Evolutionary conservation across 2,797 vertebrate genomes (phyloP).

Genomic region (Rhadinocentrus ornatus): DNA sequence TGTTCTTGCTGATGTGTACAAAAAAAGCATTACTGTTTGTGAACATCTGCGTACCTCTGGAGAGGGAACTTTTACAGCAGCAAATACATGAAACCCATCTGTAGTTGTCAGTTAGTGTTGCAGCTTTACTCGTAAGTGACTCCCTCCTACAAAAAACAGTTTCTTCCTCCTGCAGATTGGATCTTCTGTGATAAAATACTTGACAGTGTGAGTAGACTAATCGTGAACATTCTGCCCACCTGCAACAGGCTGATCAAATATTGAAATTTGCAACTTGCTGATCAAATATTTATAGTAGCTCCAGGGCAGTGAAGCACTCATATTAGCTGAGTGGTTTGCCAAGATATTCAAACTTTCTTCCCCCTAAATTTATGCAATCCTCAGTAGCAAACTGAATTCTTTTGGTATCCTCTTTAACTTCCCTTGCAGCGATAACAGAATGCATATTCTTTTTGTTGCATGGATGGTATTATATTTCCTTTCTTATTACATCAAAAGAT

Average conservation of each 20-base stretch:
- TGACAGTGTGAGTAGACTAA: constrained; percentile 1
- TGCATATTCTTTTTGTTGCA: not conserved
- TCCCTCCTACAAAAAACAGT: constrained; percentile 20
- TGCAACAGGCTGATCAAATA: constrained; percentile 69
- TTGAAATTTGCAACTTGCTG: constrained; percentile 65
- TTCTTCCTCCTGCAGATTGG: constrained; percentile 1
- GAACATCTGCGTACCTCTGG: constrained; percentile 3
- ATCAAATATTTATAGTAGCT: constrained; percentile 73
- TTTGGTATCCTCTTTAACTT: not conserved
- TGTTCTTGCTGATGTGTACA: constrained; percentile 39
- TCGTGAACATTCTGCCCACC: constrained; percentile 25
- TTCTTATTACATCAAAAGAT: not conserved
- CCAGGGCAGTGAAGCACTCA: constrained; percentile 56
- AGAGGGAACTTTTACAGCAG: constrained; percentile 25
- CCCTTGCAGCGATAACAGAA: not conserved
- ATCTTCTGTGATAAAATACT: not conserved
- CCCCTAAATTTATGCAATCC: constrained; percentile 32
- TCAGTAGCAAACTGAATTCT: constrained; percentile 25
- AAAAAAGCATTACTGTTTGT: constrained; percentile 30
- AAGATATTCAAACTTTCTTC: constrained; percentile 47
- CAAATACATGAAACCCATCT: not conserved
- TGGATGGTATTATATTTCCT: not conserved
- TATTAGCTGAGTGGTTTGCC: constrained; percentile 51
- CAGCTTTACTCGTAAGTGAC: constrained; percentile 15
- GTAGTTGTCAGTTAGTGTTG: constrained; percentile 11